Conservation (phyloP, 2,888 invertebrate species). For the Cantharis rufa region DNA sequence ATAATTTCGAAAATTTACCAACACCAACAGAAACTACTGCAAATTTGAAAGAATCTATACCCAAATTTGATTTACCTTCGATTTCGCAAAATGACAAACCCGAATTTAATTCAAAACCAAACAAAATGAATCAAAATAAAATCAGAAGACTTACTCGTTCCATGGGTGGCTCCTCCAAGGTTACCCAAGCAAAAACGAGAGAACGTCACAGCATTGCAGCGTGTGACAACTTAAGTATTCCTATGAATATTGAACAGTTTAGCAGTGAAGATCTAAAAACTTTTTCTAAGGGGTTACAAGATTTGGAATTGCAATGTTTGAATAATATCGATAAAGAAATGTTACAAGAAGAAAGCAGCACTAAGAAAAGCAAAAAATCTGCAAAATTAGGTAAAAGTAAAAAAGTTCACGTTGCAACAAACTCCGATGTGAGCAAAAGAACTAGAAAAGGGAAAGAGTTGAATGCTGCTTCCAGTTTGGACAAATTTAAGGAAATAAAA, state of each 20-base stretch:
- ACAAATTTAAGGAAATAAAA: conserved; percentile 38
- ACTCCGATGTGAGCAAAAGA: background rate
- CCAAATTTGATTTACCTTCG: conserved; percentile 31
- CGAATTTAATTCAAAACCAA: background rate
- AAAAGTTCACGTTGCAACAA: background rate
- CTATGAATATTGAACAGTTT: conserved; percentile 38
- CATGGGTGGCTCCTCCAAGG: conserved; percentile 32
- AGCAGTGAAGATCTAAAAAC: conserved; percentile 34
- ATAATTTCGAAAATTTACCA: conserved; percentile 40
- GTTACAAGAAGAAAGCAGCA: conserved; percentile 31
- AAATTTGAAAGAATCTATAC: conserved; percentile 3
- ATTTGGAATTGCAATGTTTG: conserved; percentile 25
- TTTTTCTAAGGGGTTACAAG: conserved; percentile 36
- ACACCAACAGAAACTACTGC: conserved; percentile 37
- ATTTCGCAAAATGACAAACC: conserved; percentile 25
- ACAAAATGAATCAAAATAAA: background rate
- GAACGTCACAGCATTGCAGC: conserved; percentile 31
- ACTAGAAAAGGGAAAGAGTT: background rate
- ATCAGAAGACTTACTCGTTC: conserved; percentile 25
- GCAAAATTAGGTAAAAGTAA: background rate
- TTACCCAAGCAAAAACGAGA: conserved; percentile 9
- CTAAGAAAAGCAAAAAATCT: background rate
- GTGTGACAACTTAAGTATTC: conserved; percentile 23
- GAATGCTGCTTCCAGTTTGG: conserved; percentile 35
- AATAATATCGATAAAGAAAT: conserved; percentile 41